Conservation (phyloP, 2,888 invertebrate genomes). For the Trichopoda pennipes region DNA sequence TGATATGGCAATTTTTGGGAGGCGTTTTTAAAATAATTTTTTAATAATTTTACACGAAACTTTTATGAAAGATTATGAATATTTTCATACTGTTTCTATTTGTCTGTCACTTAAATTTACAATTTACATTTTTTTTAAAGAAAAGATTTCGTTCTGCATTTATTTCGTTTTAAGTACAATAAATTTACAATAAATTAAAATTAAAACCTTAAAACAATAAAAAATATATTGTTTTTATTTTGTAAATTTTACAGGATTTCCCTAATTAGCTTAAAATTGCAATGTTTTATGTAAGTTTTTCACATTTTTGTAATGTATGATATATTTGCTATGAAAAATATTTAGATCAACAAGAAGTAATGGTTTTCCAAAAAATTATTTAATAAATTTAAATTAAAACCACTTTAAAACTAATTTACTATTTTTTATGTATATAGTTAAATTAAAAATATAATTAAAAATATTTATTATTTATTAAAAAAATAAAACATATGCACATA, state of each 20-base stretch:
- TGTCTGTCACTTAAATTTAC: no score
- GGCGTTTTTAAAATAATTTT: no score
- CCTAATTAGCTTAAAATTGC: constrained; percentile 56
- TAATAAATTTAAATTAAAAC: constrained; percentile 40
- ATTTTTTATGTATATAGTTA: constrained; percentile 1
- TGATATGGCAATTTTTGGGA: no score
- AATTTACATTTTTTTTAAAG: no score
- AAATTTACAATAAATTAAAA: constrained; percentile 54
- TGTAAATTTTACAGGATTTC: constrained; percentile 50
- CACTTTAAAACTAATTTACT: constrained; percentile 3
- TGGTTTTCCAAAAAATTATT: constrained; percentile 13
- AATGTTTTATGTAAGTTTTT: constrained; percentile 38
- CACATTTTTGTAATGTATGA: neutral
- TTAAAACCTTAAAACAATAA: neutral
- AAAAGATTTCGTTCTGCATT: neutral
- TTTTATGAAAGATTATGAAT: no score
- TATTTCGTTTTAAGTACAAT: constrained; percentile 19
- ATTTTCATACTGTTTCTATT: no score
- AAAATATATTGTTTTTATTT: constrained; percentile 7
- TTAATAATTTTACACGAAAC: no score
- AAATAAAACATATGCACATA: neutral
- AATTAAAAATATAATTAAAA: constrained; percentile 28
- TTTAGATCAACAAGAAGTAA: neutral
- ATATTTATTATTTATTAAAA: neutral
- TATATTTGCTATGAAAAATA: neutral